A percentile compares a stretch with the other conserved stretches of the same genome.
These are phyloP conservation scores for Limenitis arthemis DNA, from an alignment of 2,888 invertebrate species.

Conservation along the genomic window DNA sequence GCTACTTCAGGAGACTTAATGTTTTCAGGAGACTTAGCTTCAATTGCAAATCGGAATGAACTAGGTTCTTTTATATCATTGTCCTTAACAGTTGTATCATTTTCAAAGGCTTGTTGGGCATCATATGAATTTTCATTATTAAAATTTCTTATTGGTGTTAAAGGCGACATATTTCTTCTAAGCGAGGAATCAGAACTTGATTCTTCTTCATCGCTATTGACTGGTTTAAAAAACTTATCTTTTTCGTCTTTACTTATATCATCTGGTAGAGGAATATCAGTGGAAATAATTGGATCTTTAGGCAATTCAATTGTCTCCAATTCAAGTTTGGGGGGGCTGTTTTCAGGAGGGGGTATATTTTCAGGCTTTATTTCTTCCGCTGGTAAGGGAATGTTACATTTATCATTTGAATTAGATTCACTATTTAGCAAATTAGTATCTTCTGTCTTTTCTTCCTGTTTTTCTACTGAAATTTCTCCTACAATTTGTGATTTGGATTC, in stretches of 20 bases:
- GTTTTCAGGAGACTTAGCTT: constrained; percentile 47
- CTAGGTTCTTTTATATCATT: constrained; percentile 50
- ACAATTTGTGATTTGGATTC: constrained; percentile 36
- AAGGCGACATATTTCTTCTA: constrained; percentile 60
- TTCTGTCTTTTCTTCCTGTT: constrained; percentile 68
- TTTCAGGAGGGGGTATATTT: constrained; percentile 41
- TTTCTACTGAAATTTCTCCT: constrained; percentile 31
- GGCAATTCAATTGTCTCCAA: constrained; percentile 51
- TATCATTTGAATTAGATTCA: constrained; percentile 44
- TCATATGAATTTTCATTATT: constrained; percentile 65
- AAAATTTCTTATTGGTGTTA: constrained; percentile 62
- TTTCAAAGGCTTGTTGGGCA: constrained; percentile 62
- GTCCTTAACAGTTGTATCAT: constrained; percentile 41
- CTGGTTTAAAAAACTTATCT: constrained; percentile 47
- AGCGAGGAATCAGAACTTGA: constrained; percentile 60
- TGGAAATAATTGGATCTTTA: constrained; percentile 36
- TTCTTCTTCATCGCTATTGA: constrained; percentile 52
- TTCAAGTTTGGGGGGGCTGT: constrained; percentile 56
- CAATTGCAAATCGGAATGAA: constrained; percentile 56
- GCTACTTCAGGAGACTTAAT: constrained; percentile 36
- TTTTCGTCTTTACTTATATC: constrained; percentile 38
- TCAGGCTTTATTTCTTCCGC: constrained; percentile 53
- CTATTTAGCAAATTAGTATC: constrained; percentile 52
- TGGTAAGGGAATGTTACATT: constrained; percentile 44
- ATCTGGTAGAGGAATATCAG: constrained; percentile 46